A percentile compares a stretch with the other conserved stretches of the same genome.
Evolutionary conservation across 2,797 vertebrate genomes (phyloP).

Genomic region (Eulemur coronatus): DNA sequence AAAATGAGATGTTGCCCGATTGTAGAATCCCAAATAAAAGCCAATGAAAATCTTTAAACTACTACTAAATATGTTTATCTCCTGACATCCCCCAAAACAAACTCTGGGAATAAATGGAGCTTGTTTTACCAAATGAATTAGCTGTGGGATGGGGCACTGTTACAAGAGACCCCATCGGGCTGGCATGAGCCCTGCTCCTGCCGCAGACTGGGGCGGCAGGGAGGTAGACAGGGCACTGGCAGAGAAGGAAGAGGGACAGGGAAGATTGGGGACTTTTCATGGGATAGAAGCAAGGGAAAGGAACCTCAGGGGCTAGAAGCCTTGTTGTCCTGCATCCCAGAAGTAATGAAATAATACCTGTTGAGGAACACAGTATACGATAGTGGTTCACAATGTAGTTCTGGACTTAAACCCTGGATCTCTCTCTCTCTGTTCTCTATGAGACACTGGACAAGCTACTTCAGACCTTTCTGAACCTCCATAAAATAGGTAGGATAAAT

Average conservation of each 20-base stretch:
- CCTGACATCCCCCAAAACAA: background rate
- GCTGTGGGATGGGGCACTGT: background rate
- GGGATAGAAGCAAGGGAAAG: background rate
- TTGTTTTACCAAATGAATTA: background rate
- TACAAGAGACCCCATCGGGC: background rate
- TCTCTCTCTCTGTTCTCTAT: background rate
- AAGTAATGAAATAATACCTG: background rate
- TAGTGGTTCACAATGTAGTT: background rate
- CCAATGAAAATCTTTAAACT: background rate
- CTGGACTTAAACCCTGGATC: background rate
- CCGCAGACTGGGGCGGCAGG: background rate
- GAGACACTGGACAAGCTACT: background rate
- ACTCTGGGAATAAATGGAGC: background rate
- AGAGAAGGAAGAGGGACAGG: background rate
- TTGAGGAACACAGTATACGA: background rate
- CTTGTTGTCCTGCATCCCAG: background rate
- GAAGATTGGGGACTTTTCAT: background rate
- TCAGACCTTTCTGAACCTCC: background rate
- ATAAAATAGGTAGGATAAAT: background rate
- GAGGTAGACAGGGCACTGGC: background rate
- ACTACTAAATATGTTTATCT: background rate
- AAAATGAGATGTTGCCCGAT: background rate
- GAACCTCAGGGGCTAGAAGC: background rate
- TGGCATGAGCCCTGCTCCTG: background rate
- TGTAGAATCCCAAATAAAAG: background rate